Base-by-base conservation (phyloP, 92 coral and sea anemone genomes). In the Porites rus region DNA sequence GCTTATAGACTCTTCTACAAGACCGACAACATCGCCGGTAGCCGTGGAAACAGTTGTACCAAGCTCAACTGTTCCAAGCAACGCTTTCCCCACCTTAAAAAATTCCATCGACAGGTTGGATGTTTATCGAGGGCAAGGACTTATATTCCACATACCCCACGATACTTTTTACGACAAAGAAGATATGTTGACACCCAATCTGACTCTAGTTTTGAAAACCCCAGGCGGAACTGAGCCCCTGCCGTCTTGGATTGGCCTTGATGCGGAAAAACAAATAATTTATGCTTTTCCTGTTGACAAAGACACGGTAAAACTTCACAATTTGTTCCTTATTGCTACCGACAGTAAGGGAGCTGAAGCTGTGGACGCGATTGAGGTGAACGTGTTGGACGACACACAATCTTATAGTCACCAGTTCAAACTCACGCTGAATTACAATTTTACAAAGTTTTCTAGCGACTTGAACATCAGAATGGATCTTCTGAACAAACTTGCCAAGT, bases 131-230 rank as follows among this genome's bases (percentile, higher is more conserved):
- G 96, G 98, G 13, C 97, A 90, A 59, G 88, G 78, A 54, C 77
- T 93, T 25, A 74, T 90, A 14, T 91, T 76, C 69, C 86, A 64
- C 18, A 91, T 97, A 22, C 94, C 96, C 43, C 61, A 53, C 28
- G 91, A 95, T 72, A 95, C 92, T 14, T 96, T 95, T 74, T 53
- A 76, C 66, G 99, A 93, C 74, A 58, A 86, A 10, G 95, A 96
- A 78, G 98, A 96, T 21, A 88, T 90, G 8, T 69, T 79, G n/a
- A 95, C 98, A 8, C 86, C 96, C 51, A 96, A 96, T 64, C 88
- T 96, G 64, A 93, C 87, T 2, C 89, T 96, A 21, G 84, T 84
- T 4, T 68, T 96, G 61, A 89, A 76, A 46, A 93, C 89, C 11
- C 19, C 18, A 10, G 51, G 88, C 11, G 91, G 91, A 22, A 78